phyloP scores from a whole-genome alignment of 2,797 vertebrate species.

The Rallus crepitans region DNA sequence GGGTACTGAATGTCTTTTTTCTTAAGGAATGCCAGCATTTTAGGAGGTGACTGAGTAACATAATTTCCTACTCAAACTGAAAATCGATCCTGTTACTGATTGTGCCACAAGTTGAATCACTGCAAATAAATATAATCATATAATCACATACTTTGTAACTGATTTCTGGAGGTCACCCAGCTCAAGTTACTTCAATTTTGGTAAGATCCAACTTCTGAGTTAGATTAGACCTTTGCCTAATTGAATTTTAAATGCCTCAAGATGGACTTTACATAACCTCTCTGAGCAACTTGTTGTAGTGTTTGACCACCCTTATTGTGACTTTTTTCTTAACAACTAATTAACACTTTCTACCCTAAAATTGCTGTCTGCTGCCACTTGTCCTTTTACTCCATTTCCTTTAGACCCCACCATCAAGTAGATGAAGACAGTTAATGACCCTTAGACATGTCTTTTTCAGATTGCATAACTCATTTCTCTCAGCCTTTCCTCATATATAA shows the following conservation, averaged over 20 bases:
- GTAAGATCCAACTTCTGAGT: not conserved
- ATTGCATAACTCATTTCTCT: not conserved
- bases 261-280: not conserved
- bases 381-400: not conserved
- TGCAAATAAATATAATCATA: not conserved
- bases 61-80: not conserved
- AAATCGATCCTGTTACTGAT: not conserved
- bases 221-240: not conserved
- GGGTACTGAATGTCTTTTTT: not conserved
- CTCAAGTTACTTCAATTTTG: not conserved
- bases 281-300: not conserved
- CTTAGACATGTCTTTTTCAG: not conserved
- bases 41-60: not conserved
- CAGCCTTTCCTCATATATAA: not conserved
- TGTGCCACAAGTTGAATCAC: not conserved
- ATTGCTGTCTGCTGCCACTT: not conserved
- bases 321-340: not conserved
- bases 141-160: not conserved
- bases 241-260: not conserved
- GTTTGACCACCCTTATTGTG: not conserved
- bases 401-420: not conserved
- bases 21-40: not conserved
- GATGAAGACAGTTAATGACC: not conserved
- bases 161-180: not conserved
- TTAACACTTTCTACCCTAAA: not conserved